A percentile compares a stretch with the other conserved stretches of the same genome.
Conservation (phyloP, 2,797 vertebrate genomes). For the Coluber constrictor region DNA sequence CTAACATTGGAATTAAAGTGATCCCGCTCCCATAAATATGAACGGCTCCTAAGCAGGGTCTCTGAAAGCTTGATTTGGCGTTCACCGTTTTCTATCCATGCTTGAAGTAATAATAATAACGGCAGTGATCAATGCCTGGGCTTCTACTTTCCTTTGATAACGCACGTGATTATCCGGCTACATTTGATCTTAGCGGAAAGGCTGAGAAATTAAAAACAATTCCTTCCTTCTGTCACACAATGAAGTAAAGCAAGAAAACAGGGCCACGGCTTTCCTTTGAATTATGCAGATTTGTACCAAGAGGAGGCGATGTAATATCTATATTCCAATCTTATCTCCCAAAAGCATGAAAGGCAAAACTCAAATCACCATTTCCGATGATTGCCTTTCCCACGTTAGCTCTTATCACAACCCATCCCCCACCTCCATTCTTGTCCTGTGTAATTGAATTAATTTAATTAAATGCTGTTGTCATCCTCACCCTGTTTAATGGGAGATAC, state of each 20-base stretch:
- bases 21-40: slow-evolving; percentile 21
- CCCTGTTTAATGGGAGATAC: not conserved
- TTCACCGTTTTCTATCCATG: not conserved
- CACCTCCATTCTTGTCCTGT: not conserved
- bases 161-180: not conserved
- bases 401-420: not conserved
- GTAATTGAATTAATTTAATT: not conserved
- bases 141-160: not conserved
- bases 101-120: not conserved
- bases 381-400: not conserved
- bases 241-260: not conserved
- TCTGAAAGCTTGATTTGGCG: slow-evolving; percentile 13
- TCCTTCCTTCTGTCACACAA: not conserved
- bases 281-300: not conserved
- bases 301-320: not conserved
- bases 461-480: not conserved
- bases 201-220: not conserved
- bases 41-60: slow-evolving; percentile 1
- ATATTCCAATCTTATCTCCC: not conserved
- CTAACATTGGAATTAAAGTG: slow-evolving; percentile 34
- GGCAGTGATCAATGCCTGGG: not conserved
- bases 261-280: not conserved
- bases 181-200: not conserved
- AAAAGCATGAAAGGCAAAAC: not conserved
- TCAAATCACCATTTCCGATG: not conserved